Conservation (phyloP, 2,113 vertebrate species). For the Calidris pugnax region DNA sequence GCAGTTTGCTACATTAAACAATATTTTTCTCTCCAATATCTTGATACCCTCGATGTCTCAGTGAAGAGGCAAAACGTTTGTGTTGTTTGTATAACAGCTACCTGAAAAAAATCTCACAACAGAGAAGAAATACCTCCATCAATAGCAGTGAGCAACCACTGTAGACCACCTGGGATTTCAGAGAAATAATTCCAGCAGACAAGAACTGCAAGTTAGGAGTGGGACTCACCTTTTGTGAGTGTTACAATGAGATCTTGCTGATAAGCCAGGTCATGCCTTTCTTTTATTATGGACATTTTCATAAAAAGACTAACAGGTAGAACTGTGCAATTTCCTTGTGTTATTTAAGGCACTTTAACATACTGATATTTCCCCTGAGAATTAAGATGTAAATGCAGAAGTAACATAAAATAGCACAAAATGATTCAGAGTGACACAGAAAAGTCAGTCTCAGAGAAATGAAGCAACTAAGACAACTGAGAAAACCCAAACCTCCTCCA, state of each 20-base stretch:
- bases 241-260: background rate
- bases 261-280: background rate
- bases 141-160: background rate
- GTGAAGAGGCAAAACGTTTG: background rate
- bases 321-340: background rate
- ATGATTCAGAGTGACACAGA: background rate
- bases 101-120: background rate
- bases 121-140: background rate
- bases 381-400: background rate
- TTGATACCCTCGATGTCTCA: background rate
- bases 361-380: background rate
- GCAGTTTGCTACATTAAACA: background rate
- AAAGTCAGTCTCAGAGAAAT: background rate
- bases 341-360: background rate
- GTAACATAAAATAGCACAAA: background rate
- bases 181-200: background rate
- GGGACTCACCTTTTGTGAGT: background rate
- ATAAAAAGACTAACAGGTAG: background rate
- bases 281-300: background rate
- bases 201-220: background rate
- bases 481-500: background rate
- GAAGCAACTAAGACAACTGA: background rate
- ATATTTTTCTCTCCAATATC: background rate
- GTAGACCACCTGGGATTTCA: background rate
- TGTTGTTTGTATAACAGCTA: background rate